phyloP scores from a whole-genome alignment of 2,888 invertebrate genomes.

The Macrosoma leucophasiata region DNA sequence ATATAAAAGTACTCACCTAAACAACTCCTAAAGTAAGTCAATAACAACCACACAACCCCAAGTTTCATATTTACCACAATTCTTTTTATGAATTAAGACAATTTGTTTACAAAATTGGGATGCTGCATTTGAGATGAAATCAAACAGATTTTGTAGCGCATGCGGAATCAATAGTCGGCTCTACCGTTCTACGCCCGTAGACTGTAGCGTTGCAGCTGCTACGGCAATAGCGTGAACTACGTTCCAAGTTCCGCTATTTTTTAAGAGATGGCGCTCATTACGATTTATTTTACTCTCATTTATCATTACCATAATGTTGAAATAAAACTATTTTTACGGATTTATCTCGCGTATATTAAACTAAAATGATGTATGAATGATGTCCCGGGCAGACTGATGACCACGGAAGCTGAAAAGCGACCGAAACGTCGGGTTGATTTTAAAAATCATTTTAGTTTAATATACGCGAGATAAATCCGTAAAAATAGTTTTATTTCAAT shows the following conservation, averaged over 20 bases:
- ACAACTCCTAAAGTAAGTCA: slow-evolving; percentile 37
- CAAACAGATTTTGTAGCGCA: slow-evolving; percentile 43
- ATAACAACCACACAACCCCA: slow-evolving; percentile 37
- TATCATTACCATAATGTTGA: too few relatives aligned
- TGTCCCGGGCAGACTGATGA: too few relatives aligned
- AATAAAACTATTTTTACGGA: too few relatives aligned
- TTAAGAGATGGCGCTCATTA: slow-evolving; percentile 10
- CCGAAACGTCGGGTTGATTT: too few relatives aligned
- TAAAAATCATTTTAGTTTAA: too few relatives aligned
- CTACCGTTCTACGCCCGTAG: slow-evolving; percentile 28
- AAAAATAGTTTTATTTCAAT: too few relatives aligned
- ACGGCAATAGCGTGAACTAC: too few relatives aligned
- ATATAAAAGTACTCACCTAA: slow-evolving; percentile 46
- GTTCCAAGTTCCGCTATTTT: too few relatives aligned
- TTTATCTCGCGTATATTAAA: too few relatives aligned
- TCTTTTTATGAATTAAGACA: slow-evolving; percentile 6
- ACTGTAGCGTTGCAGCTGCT: slow-evolving; percentile 14
- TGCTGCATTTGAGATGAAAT: slow-evolving; percentile 29
- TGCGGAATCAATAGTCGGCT: slow-evolving; percentile 56
- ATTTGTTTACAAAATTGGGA: slow-evolving; percentile 29
- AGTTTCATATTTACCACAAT: slow-evolving; percentile 44
- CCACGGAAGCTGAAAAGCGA: too few relatives aligned
- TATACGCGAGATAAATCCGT: too few relatives aligned
- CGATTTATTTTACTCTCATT: slow-evolving; percentile 23
- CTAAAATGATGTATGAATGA: too few relatives aligned